phyloP scores from a whole-genome alignment of 2,797 vertebrate genomes.

The Aplochiton taeniatus region DNA sequence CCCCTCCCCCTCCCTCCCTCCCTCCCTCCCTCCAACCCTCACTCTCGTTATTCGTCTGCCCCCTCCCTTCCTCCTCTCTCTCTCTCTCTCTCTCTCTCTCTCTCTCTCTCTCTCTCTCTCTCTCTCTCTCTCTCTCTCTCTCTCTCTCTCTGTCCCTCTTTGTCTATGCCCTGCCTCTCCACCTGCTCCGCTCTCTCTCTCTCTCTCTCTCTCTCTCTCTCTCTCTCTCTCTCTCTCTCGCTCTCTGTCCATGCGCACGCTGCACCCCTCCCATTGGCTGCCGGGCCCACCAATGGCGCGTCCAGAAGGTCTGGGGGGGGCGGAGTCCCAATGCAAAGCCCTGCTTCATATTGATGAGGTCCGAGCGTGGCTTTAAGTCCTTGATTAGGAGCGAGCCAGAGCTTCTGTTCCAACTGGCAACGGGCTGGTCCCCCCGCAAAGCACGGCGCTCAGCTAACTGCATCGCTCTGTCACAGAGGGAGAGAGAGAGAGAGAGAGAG shows the following conservation, averaged over 20 bases:
- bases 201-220: slow-evolving; percentile 35
- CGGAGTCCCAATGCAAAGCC: slow-evolving; percentile 93
- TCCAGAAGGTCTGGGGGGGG: slow-evolving; percentile 78
- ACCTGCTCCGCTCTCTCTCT: slow-evolving; percentile 63
- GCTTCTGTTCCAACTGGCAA: slow-evolving; percentile 94
- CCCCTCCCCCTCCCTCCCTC: slow-evolving; percentile 19
- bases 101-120: slow-evolving; percentile 19
- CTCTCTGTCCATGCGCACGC: slow-evolving; percentile 21
- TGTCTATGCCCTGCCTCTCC: slow-evolving; percentile 70
- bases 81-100: slow-evolving; percentile 22
- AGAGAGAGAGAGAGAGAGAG: slow-evolving; percentile 49
- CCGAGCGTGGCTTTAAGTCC: slow-evolving; percentile 97
- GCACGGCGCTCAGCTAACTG: slow-evolving; percentile 84
- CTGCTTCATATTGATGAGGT: slow-evolving; percentile 98
- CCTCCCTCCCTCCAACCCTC: slow-evolving; percentile 23
- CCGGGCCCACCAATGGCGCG: slow-evolving; percentile 81
- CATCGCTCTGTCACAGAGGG: slow-evolving; percentile 82
- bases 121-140: slow-evolving; percentile 32
- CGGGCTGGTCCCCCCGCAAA: slow-evolving; percentile 80
- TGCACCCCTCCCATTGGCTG: slow-evolving; percentile 73
- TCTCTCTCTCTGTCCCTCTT: slow-evolving; percentile 51
- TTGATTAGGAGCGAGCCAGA: slow-evolving; percentile 96
- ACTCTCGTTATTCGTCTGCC: slow-evolving; percentile 14
- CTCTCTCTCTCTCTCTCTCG: slow-evolving; percentile 40
- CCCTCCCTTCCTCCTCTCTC: slow-evolving; percentile 23